Conservation (phyloP, 1,140 invertebrate genomes). For the Gyrodactylus bullatarudis region DNA sequence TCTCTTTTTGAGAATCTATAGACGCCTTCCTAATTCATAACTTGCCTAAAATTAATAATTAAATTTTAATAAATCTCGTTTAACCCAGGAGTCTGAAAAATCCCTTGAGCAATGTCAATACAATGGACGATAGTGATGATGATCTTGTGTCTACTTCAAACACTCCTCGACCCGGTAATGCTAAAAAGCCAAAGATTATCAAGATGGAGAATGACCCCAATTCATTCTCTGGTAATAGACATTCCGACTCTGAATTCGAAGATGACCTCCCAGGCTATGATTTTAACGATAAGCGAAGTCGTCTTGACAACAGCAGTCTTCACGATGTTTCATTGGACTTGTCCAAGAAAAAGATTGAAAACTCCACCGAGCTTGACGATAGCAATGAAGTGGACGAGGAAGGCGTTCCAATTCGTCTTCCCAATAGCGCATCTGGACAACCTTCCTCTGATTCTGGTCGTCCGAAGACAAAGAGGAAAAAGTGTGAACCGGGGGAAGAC, state of each 20-base stretch:
- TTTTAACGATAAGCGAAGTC: neutral
- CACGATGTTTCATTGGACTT: neutral
- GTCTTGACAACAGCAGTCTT: neutral
- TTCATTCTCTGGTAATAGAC: no score
- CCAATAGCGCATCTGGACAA: neutral
- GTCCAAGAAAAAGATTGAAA: neutral
- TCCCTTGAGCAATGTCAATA: neutral
- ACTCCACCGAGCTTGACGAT: neutral
- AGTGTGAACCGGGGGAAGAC: neutral
- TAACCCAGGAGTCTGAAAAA: no score
- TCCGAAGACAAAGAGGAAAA: neutral
- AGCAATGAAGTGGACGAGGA: neutral
- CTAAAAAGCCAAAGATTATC: neutral
- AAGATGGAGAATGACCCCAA: no score
- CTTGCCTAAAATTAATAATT: no score
- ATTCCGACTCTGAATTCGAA: neutral
- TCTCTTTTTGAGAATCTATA: no score
- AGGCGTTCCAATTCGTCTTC: neutral
- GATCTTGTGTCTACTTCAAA: neutral
- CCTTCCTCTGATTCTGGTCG: neutral
- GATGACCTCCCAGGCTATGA: neutral
- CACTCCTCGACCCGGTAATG: neutral
- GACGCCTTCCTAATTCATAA: no score
- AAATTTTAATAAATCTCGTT: no score
- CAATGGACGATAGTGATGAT: neutral